Conservation (phyloP, 2,888 invertebrate genomes). For the Gymnocheta viridis region DNA sequence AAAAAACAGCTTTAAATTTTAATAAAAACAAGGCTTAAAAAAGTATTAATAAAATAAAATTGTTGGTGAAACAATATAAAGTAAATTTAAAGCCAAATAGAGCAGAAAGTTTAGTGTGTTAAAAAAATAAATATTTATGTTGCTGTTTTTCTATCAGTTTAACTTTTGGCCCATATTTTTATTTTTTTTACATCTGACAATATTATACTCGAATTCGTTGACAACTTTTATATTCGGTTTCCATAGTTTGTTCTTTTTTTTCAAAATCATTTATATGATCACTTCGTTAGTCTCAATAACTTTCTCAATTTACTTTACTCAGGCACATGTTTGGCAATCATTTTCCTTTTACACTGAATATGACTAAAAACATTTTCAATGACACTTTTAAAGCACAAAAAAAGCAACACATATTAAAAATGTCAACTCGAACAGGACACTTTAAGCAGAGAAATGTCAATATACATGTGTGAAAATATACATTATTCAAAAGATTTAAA, state of each 20-base stretch:
- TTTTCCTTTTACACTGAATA: not conserved
- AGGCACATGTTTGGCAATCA: slow-evolving; percentile 51
- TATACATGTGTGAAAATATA: not conserved
- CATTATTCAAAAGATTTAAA: not conserved
- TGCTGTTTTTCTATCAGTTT: not conserved
- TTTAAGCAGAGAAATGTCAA: slow-evolving; percentile 1
- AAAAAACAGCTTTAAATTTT: too few relatives aligned
- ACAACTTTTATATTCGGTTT: not conserved
- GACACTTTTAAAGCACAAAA: slow-evolving; percentile 41
- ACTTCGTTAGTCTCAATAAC: slow-evolving; percentile 38
- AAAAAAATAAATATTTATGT: slow-evolving; percentile 1
- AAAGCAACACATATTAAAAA: not conserved
- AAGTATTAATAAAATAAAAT: too few relatives aligned
- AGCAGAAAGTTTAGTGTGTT: not conserved
- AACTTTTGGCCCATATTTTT: not conserved
- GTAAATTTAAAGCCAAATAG: too few relatives aligned
- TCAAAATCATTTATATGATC: slow-evolving; percentile 12
- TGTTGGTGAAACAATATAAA: too few relatives aligned
- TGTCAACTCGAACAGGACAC: slow-evolving; percentile 18
- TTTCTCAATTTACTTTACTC: not conserved
- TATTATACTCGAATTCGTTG: not conserved
- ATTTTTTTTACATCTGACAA: not conserved
- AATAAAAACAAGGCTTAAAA: too few relatives aligned
- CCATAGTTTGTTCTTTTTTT: not conserved
- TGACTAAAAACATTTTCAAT: slow-evolving; percentile 55